phyloP scores from a whole-genome alignment of 2,888 invertebrate species.

The Dicranocentrus wangi region DNA sequence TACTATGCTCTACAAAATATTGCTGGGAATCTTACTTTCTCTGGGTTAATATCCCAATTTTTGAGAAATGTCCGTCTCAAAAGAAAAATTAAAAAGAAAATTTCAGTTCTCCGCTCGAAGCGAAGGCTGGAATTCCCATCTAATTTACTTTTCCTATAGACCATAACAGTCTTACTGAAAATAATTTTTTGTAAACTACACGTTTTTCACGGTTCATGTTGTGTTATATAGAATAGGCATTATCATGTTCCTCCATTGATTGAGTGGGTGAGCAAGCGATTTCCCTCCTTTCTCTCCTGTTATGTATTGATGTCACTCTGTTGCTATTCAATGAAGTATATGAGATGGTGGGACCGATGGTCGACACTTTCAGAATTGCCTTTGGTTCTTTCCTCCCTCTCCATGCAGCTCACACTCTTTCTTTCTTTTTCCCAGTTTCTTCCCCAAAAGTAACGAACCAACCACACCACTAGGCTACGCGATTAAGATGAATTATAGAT shows the following conservation, averaged over 20 bases:
- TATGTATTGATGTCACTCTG: constrained; percentile 19
- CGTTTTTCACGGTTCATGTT: no score
- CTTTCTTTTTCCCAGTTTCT: not conserved
- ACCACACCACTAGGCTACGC: not conserved
- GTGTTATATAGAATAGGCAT: not conserved
- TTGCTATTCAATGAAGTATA: not conserved
- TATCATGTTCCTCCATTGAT: constrained; percentile 24
- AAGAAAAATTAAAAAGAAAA: no score
- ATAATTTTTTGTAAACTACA: no score
- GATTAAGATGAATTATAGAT: constrained; percentile 55
- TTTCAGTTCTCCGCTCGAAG: no score
- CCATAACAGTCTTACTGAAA: no score
- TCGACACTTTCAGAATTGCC: not conserved
- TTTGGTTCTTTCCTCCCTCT: not conserved
- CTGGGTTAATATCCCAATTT: no score
- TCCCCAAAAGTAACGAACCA: not conserved
- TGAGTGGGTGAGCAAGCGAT: constrained; percentile 13
- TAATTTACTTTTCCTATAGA: no score
- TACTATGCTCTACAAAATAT: no score
- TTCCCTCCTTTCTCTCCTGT: not conserved
- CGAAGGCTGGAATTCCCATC: no score
- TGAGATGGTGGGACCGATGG: not conserved
- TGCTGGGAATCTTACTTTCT: no score
- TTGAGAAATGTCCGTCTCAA: no score
- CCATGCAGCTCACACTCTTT: not conserved